Percentiles rank a stretch among this genome's conserved stretches.
These are phyloP conservation scores for Prosopocoilus inquinatus DNA, from an alignment of 2,888 invertebrate genomes.

Conservation along the genomic window DNA sequence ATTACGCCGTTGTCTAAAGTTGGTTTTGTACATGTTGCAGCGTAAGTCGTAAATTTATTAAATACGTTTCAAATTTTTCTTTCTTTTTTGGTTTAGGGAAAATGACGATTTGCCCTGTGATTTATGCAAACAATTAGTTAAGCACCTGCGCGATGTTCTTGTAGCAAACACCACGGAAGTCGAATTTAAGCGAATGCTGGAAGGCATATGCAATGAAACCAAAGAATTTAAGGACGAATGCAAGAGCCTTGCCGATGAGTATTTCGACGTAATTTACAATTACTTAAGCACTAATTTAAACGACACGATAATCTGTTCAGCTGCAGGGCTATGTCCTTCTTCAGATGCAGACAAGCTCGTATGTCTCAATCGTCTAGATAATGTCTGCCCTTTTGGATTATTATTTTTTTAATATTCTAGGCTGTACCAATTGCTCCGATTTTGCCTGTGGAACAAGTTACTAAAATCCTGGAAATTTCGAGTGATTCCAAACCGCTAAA, in stretches of 20 bases:
- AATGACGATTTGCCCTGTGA: constrained; percentile 74
- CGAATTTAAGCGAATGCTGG: constrained; percentile 75
- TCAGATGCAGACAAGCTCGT: constrained; percentile 30
- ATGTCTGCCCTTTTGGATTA: background rate
- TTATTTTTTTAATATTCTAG: constrained; percentile 21
- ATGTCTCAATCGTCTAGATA: background rate
- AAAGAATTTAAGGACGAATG: constrained; percentile 74
- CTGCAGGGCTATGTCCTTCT: constrained; percentile 67
- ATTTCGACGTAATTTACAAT: constrained; percentile 71
- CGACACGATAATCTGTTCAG: constrained; percentile 65
- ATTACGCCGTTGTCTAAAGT: constrained; percentile 58
- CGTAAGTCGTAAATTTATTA: constrained; percentile 29
- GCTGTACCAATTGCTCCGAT: constrained; percentile 59
- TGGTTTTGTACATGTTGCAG: constrained; percentile 55
- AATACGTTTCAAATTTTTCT: constrained; percentile 2
- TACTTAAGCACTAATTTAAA: constrained; percentile 68
- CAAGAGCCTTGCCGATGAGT: constrained; percentile 71
- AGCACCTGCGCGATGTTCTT: constrained; percentile 75
- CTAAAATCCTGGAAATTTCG: constrained; percentile 44
- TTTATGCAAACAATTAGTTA: constrained; percentile 79
- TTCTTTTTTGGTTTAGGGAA: constrained; percentile 10
- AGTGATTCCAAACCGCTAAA: constrained; percentile 13
- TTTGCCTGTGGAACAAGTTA: constrained; percentile 54
- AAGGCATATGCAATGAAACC: constrained; percentile 79
- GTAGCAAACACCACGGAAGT: constrained; percentile 81